Base-by-base conservation (phyloP, 2,797 vertebrate species). In the Xerus rutilus region DNA sequence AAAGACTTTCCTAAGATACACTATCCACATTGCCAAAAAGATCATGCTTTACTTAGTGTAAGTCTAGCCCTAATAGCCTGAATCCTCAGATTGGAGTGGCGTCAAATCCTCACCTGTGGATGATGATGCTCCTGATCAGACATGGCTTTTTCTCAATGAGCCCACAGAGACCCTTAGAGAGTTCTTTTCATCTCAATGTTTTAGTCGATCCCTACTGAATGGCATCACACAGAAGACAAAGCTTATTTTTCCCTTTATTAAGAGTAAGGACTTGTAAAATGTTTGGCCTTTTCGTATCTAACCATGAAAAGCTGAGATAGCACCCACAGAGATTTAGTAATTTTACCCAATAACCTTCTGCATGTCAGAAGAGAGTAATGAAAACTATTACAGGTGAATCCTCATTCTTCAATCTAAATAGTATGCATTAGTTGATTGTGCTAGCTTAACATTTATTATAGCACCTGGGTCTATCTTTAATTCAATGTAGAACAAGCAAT, bases 221-320 rank as follows among this genome's bases (percentile, higher is more conserved):
- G 49, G 35, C 10, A 0, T 57, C 67, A 81, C 15, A 21, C 23
- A 15, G 45, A 94, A 67, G 7, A 59, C 54, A 74, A 65, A 70
- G 73, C 13, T 35, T 83, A 28, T 52, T 86, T 82, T 92, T 39
- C 12, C 93, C n/a, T 91, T 94, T 59, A 83, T 23, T 86, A 13
- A 64, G 15, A 70, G 13, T 62, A 91, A 72, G n/a, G 7, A 65
- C 30, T 32, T 89, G 20, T 43, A 47, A 11, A 39, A 81, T 77
- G 30, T 45, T 77, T 87, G 77, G 12, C 49, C 11, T 93, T 78
- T 94, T 95, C 54, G 65, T 23, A 78, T 81, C 78, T 88, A 7
- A 10, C 30, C n/a, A 81, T 81, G 54, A 57, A 97, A 89, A 90
- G 5, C 59, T 52, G 54, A 72, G 39, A 64, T 45, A 54, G 21